phyloP scores from a whole-genome alignment of 2,888 invertebrate genomes.

The Nomada ferruginata region DNA sequence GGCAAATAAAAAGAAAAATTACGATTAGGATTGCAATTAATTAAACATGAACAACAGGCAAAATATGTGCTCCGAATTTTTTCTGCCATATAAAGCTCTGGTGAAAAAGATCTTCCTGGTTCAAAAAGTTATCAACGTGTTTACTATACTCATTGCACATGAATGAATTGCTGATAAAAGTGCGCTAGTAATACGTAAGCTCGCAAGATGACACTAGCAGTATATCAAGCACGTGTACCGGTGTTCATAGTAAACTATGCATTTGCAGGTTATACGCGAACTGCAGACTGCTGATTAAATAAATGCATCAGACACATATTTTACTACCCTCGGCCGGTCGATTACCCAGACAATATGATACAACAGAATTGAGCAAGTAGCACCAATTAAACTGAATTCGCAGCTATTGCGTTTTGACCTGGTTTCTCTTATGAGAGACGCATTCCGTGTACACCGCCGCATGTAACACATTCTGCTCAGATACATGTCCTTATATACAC shows the following conservation, averaged over 20 bases:
- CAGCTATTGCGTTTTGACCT: not conserved
- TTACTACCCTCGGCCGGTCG: not conserved
- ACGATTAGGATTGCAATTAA: not conserved
- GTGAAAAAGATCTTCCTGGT: not conserved
- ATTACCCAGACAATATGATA: not conserved
- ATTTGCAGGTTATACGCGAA: not conserved
- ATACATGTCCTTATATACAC: not conserved
- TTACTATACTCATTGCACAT: not conserved
- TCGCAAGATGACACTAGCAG: conserved; percentile 63
- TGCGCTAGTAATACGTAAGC: not conserved
- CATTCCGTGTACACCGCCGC: too few species aligned
- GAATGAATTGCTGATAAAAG: conserved; percentile 18
- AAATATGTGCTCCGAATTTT: not conserved
- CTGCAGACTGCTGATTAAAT: not conserved
- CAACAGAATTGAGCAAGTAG: not conserved
- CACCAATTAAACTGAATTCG: not conserved
- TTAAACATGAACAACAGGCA: not conserved
- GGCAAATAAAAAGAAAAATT: not conserved
- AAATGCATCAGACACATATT: not conserved
- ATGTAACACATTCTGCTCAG: not conserved
- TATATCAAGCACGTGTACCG: conserved; percentile 50
- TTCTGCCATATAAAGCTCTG: not conserved
- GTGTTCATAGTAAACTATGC: not conserved
- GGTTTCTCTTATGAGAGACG: conserved; percentile 9
- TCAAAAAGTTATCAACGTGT: conserved; percentile 11